These are phyloP conservation scores for Forficula auricularia DNA, from an alignment of 1,140 invertebrate genomes.

Conservation along the genomic window DNA sequence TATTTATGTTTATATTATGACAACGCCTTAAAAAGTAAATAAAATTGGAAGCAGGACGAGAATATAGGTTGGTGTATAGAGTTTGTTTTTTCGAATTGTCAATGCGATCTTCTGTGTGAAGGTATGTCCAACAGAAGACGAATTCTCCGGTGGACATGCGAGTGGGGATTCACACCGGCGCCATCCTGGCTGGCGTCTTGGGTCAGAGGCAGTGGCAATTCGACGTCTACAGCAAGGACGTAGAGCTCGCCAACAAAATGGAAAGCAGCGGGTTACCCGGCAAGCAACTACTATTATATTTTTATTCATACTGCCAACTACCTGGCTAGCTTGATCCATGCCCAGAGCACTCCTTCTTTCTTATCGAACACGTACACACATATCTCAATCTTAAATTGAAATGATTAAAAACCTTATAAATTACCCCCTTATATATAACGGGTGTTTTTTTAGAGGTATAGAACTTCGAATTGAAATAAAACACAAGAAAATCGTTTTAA, in stretches of 20 bases:
- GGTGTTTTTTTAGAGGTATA: too few species aligned
- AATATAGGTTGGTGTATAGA: too few species aligned
- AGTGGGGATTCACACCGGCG: conserved; percentile 92
- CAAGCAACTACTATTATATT: conserved; percentile 30
- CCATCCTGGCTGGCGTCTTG: conserved; percentile 85
- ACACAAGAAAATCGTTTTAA: too few species aligned
- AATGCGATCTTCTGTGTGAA: too few species aligned
- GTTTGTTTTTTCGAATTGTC: too few species aligned
- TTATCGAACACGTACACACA: not conserved
- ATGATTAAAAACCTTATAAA: too few species aligned
- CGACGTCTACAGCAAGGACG: conserved; percentile 94
- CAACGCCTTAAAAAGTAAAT: too few species aligned
- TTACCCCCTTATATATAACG: too few species aligned
- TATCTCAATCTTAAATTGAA: not conserved
- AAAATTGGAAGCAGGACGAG: too few species aligned
- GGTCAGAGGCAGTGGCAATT: conserved; percentile 97
- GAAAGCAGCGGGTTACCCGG: conserved; percentile 90
- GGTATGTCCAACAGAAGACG: conserved; percentile 86
- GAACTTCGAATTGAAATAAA: too few species aligned
- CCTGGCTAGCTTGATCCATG: not conserved
- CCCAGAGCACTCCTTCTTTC: too few species aligned
- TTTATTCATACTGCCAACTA: not conserved
- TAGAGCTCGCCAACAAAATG: conserved; percentile 96
- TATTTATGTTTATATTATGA: too few species aligned
- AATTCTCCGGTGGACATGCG: conserved; percentile 95